Conservation (phyloP, 2,888 invertebrate species). For the Rhagonycha fulva region DNA sequence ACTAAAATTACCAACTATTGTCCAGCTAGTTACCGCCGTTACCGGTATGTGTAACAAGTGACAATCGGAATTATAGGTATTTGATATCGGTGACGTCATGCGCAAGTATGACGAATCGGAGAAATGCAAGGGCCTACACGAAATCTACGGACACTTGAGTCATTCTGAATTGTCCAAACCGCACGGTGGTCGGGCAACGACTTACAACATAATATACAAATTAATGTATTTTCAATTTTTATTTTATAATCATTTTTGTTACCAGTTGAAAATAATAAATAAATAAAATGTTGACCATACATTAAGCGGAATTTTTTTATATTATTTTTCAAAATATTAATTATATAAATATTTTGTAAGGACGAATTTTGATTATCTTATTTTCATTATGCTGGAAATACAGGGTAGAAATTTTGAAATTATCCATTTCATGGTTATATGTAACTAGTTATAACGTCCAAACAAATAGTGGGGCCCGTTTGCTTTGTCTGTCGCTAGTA, state of each 20-base stretch:
- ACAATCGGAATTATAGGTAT: slow-evolving; percentile 28
- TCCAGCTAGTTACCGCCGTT: background rate
- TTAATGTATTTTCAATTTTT: background rate
- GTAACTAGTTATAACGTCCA: slow-evolving; percentile 54
- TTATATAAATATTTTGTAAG: slow-evolving; percentile 37
- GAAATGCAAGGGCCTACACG: slow-evolving; percentile 27
- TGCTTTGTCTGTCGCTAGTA: slow-evolving; percentile 51
- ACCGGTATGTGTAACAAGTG: slow-evolving; percentile 18
- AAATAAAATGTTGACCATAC: background rate
- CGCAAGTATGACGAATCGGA: slow-evolving; percentile 30
- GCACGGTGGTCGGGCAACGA: slow-evolving; percentile 1
- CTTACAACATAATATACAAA: background rate
- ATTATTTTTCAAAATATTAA: background rate
- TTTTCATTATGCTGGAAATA: slow-evolving; percentile 58
- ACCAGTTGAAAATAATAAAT: background rate
- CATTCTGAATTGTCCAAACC: slow-evolving; percentile 27
- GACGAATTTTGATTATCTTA: slow-evolving; percentile 57
- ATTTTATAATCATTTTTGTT: background rate
- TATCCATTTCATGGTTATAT: slow-evolving; percentile 59
- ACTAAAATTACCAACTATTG: background rate
- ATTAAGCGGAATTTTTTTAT: background rate
- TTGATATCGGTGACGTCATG: slow-evolving; percentile 30
- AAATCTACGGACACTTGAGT: slow-evolving; percentile 14
- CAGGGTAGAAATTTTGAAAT: slow-evolving; percentile 59
- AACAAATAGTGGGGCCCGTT: slow-evolving; percentile 38